Conservation (phyloP, 2,113 vertebrate species). For the Anguilla japonica region DNA sequence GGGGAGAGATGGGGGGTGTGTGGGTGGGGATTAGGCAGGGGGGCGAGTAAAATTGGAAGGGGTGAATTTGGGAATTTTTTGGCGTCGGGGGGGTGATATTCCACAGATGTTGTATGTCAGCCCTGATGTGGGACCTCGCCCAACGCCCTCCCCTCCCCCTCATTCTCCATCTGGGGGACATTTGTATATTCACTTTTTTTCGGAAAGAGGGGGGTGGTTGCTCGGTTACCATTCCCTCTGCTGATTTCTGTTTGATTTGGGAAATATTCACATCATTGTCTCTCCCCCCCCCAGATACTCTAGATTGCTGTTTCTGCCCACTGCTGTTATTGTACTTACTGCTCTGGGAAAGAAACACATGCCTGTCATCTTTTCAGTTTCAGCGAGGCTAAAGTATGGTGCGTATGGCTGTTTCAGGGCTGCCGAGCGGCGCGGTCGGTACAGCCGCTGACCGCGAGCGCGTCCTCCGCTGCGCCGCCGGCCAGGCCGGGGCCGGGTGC, state of each 20-base stretch:
- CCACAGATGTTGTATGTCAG: constrained; percentile 54
- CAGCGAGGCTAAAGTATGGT: background rate
- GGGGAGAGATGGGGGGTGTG: background rate
- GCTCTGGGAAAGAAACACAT: background rate
- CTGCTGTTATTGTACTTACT: background rate
- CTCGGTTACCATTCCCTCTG: constrained; percentile 51
- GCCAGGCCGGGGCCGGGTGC: too few species aligned
- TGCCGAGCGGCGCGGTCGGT: background rate
- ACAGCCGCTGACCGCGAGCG: too few species aligned
- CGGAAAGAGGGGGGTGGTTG: constrained; percentile 42
- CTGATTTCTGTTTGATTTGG: constrained; percentile 47
- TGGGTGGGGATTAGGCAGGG: too few species aligned
- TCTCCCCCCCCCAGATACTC: constrained; percentile 21
- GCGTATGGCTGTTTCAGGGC: background rate
- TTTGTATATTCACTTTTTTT: constrained; percentile 46
- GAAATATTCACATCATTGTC: constrained; percentile 40
- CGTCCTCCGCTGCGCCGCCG: background rate
- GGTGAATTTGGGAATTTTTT: constrained; percentile 45
- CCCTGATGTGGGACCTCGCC: background rate
- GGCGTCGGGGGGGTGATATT: background rate
- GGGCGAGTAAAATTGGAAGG: constrained; percentile 57
- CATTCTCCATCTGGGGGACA: background rate
- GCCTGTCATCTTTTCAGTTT: background rate
- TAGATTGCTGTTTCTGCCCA: background rate
- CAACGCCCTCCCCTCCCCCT: background rate